A percentile compares a stretch with the other conserved stretches of the same genome.
Evolutionary conservation across 2,888 invertebrate species (phyloP).

Genomic region (Stratiomys singularior): DNA sequence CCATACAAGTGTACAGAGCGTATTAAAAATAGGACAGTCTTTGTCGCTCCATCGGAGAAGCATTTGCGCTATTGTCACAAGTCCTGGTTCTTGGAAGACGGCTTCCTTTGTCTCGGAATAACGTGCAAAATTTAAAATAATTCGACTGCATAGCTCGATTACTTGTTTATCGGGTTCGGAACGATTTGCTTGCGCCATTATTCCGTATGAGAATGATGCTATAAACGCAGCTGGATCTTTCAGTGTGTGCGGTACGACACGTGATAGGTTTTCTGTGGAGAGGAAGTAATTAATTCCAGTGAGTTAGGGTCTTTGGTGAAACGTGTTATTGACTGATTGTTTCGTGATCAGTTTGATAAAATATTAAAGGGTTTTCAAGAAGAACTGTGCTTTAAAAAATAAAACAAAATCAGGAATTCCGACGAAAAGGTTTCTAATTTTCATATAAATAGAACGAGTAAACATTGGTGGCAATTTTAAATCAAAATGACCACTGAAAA

Average conservation of each 20-base stretch:
- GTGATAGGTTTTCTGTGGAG: constrained; percentile 61
- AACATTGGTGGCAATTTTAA: too few species aligned
- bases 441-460: too few species aligned
- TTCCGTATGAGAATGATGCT: constrained; percentile 64
- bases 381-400: too few species aligned
- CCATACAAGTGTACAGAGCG: constrained; percentile 75
- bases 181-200: constrained; percentile 66
- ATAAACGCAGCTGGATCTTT: constrained; percentile 63
- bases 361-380: too few species aligned
- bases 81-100: constrained; percentile 71
- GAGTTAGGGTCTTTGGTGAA: too few species aligned
- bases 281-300: too few species aligned
- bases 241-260: constrained; percentile 63
- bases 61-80: constrained; percentile 72
- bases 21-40: constrained; percentile 72
- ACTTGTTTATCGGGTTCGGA: constrained; percentile 65
- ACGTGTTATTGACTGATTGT: too few species aligned
- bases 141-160: constrained; percentile 64
- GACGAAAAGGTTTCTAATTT: too few species aligned
- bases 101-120: constrained; percentile 71
- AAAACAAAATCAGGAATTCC: too few species aligned
- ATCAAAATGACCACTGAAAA: too few species aligned
- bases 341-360: too few species aligned
- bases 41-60: constrained; percentile 76
- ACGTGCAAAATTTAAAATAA: constrained; percentile 75